These are phyloP conservation scores for Apocheima hispidaria DNA, from an alignment of 2,888 invertebrate species.

Conservation along the genomic window DNA sequence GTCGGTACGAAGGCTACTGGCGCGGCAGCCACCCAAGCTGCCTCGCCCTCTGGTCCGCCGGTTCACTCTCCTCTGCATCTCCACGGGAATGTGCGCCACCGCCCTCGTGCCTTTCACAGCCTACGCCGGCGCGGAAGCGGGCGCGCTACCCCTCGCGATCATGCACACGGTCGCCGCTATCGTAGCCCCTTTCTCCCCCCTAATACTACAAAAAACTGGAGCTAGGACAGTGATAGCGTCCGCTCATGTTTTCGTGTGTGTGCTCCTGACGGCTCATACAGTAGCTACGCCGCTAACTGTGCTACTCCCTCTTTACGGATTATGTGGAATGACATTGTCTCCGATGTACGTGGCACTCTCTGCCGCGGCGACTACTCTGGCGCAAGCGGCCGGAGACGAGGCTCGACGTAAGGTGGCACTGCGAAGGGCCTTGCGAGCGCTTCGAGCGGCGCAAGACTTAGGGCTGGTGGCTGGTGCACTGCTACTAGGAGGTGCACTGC, in stretches of 20 bases:
- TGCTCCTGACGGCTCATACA: conserved; percentile 87
- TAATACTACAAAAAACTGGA: conserved; percentile 77
- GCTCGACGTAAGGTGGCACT: conserved; percentile 70
- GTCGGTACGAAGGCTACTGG: conserved; percentile 91
- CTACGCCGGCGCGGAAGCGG: conserved; percentile 82
- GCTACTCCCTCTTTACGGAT: conserved; percentile 71
- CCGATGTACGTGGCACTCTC: conserved; percentile 86
- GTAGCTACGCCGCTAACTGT: conserved; percentile 71
- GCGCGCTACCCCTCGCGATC: conserved; percentile 87
- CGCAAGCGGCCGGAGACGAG: conserved; percentile 83
- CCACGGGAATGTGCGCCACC: conserved; percentile 88
- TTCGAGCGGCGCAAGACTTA: conserved; percentile 78
- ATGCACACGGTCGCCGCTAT: conserved; percentile 87
- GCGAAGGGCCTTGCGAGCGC: conserved; percentile 72
- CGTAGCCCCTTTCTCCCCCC: conserved; percentile 80
- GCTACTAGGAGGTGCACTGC: conserved; percentile 77
- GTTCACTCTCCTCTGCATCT: conserved; percentile 84
- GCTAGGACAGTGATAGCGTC: conserved; percentile 72
- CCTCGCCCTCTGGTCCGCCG: conserved; percentile 78
- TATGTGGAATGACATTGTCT: conserved; percentile 86
- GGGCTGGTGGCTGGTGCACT: conserved; percentile 77
- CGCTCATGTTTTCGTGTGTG: conserved; percentile 84
- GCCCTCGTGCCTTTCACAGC: conserved; percentile 87
- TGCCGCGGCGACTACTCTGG: conserved; percentile 85
- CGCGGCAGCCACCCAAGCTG: conserved; percentile 80